phyloP scores from a whole-genome alignment of 2,888 invertebrate species.

The Hoplodrina blanda region DNA sequence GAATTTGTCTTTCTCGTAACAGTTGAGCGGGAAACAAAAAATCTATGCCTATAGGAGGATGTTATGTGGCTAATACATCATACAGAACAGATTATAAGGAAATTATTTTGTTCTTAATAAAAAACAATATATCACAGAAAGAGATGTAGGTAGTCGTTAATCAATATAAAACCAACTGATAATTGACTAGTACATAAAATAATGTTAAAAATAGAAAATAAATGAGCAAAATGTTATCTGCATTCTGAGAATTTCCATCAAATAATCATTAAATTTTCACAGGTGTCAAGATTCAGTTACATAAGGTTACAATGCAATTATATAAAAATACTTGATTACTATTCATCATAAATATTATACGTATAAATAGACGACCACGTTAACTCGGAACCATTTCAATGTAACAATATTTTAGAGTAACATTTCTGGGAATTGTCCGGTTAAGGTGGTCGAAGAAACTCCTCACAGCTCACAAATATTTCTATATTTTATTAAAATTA shows the following conservation, averaged over 20 bases:
- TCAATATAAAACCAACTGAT: conserved; percentile 79
- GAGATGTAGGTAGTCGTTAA: conserved; percentile 75
- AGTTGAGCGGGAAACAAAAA: conserved; percentile 69
- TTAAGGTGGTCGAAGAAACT: conserved; percentile 59
- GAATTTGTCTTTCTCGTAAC: conserved; percentile 65
- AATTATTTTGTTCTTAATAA: conserved; percentile 84
- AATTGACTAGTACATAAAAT: conserved; percentile 84
- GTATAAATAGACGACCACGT: conserved; percentile 61
- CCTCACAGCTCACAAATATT: conserved; percentile 61
- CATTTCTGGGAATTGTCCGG: conserved; percentile 6
- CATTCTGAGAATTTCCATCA: conserved; percentile 39
- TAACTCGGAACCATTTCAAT: conserved; percentile 35
- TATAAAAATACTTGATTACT: conserved; percentile 69
- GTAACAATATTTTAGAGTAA: conserved; percentile 17
- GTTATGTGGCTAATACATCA: conserved; percentile 85
- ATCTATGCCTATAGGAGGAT: conserved; percentile 76
- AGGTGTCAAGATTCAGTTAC: conserved; percentile 45
- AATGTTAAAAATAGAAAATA: conserved; percentile 72
- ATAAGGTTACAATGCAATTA: conserved; percentile 60
- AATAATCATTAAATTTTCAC: conserved; percentile 47
- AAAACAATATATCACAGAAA: conserved; percentile 85
- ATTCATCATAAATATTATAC: conserved; percentile 66
- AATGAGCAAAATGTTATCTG: conserved; percentile 70
- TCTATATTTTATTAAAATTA: conserved; percentile 73
- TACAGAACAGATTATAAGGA: conserved; percentile 69